Evolutionary conservation across 1,140 invertebrate genomes (phyloP).

Genomic region (Hycleus phaleratus): DNA sequence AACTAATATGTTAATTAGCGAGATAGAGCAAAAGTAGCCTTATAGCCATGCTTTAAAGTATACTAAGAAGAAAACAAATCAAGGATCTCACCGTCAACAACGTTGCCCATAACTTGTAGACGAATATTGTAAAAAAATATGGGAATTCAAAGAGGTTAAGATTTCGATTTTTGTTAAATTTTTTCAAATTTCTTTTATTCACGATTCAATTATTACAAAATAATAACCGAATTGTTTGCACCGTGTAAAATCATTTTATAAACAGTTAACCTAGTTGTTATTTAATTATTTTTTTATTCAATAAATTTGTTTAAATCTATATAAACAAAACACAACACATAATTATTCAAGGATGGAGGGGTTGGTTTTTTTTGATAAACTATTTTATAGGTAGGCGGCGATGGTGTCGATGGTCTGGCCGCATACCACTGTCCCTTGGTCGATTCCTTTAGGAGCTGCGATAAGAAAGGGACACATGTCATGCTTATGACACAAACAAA

Average conservation of each 20-base stretch:
- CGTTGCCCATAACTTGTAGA: not conserved
- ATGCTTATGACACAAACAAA: not conserved
- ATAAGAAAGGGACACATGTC: not conserved
- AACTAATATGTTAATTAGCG: conserved; percentile 24
- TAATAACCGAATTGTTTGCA: conserved; percentile 36
- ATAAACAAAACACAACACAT: conserved; percentile 30
- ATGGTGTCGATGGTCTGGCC: conserved; percentile 20
- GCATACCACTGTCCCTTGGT: not conserved
- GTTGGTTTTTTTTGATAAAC: not conserved
- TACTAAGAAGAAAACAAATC: no score
- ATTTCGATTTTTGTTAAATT: not conserved
- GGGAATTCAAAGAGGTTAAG: no score
- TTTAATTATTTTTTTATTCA: not conserved
- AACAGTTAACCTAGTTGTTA: conserved; percentile 27
- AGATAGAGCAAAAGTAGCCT: conserved; percentile 4
- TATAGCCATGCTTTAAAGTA: conserved; percentile 18
- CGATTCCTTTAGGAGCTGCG: not conserved
- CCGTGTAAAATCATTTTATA: conserved; percentile 31
- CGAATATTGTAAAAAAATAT: no score
- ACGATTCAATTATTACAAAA: conserved; percentile 37
- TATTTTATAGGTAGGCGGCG: conserved; percentile 18
- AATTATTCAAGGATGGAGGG: conserved; percentile 29
- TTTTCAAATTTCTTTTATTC: conserved; percentile 20
- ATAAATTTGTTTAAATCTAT: conserved; percentile 13
- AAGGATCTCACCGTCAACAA: conserved; percentile 25